Base-by-base conservation (phyloP, 1,140 invertebrate species). In the Trinorchestia longiramus region DNA sequence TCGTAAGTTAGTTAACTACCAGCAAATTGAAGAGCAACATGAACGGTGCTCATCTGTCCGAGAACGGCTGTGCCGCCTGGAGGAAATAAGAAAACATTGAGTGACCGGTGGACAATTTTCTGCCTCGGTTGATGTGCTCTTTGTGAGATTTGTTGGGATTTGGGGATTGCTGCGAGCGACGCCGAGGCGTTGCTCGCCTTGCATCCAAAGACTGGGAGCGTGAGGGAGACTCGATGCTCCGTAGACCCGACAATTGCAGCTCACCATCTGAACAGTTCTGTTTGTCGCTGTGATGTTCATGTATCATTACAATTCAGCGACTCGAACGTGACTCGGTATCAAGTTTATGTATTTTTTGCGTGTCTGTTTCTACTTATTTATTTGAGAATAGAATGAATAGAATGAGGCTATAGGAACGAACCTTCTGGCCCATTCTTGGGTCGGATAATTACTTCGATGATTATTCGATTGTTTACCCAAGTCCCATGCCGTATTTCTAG, bases 121-220 rank as follows among this genome's bases (percentile, higher is more conserved):
- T 91, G 88, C 41, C 88, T 91, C 41, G 88, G 41, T 91, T 91
- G 88, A 91, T 91, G 88, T 91, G 88, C 88, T 91, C 88, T 91
- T 91, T 91, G 88, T 91, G 88, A 91, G 88, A 91, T 91, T 91
- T 91, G 88, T 91, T 43, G 88, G 88, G 88, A 91, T 91, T 91
- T 91, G 41, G 88, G 88, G 88, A 91, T 91, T 91, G 88, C 43
- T 91, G 88, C 41, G 88, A 91, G 88, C 41, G 41, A 41, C 43
- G 41, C 88, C 3, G 88, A 11, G 41, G 88, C 43, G 88, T 41
- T 91, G 88, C 88, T 44, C 43, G 88, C 6, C 28, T 91, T 42
- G 41, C 43, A 11, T 8, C 88, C 41, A 3, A 91, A 17, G 6
- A 36, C 43, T 91, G 88, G 88, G 88, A 91, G 88, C 43, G 62